Evolutionary conservation across 2,797 vertebrate genomes (phyloP).

Genomic region (Leptatherina wallacei): DNA sequence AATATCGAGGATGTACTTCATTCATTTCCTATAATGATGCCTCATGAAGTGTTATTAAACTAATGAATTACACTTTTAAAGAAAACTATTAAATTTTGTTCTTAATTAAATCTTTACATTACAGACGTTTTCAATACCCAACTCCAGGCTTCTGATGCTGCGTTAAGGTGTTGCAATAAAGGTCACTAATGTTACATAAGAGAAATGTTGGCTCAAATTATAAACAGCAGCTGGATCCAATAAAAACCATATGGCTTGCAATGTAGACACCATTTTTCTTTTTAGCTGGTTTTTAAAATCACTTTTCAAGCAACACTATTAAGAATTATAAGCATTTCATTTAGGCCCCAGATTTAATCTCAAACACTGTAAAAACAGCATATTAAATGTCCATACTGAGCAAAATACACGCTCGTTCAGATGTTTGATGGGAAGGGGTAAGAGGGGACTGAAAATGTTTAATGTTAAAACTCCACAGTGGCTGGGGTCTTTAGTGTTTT

Average conservation of each 20-base stretch:
- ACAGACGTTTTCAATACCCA: slow-evolving; percentile 1
- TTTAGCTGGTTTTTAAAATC: background rate
- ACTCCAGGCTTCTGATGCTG: slow-evolving; percentile 5
- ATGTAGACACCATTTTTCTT: background rate
- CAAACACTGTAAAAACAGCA: background rate
- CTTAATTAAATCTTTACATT: slow-evolving; percentile 23
- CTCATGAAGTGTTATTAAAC: slow-evolving; percentile 38
- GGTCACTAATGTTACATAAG: background rate
- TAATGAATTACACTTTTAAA: slow-evolving; percentile 8
- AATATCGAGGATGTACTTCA: slow-evolving; percentile 18
- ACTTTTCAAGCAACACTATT: background rate
- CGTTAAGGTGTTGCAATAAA: background rate
- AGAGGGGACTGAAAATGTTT: background rate
- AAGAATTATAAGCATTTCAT: background rate
- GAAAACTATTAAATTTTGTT: background rate
- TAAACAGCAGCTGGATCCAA: background rate
- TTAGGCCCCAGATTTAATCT: background rate
- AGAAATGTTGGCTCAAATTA: background rate
- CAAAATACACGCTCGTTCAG: background rate
- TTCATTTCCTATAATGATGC: slow-evolving; percentile 44
- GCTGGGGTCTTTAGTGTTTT: background rate
- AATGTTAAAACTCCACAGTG: background rate
- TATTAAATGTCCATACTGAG: background rate
- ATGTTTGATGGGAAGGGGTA: background rate
- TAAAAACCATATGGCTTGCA: background rate